Evolutionary conservation across 2,888 invertebrate genomes (phyloP).

Genomic region (Netelia melanura): DNA sequence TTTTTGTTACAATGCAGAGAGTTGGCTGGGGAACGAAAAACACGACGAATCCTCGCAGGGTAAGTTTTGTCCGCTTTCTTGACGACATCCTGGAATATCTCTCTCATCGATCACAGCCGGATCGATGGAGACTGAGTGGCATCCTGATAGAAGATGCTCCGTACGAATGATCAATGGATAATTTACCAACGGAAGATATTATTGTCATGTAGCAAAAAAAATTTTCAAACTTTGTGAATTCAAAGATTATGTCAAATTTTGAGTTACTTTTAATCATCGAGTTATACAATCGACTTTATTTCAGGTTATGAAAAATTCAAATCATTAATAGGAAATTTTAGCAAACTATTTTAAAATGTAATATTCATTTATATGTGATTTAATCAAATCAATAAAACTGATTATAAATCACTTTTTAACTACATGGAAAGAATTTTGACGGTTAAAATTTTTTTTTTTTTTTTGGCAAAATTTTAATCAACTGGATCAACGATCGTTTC

Average conservation of each 20-base stretch:
- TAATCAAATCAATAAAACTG: too few relatives aligned
- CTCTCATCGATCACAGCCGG: not conserved
- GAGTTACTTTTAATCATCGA: too few relatives aligned
- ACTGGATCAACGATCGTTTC: not conserved
- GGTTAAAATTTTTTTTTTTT: too few relatives aligned
- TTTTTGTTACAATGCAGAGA: not conserved
- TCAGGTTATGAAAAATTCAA: not conserved
- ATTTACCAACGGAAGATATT: not conserved
- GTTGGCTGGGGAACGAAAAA: not conserved
- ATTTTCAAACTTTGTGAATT: not conserved
- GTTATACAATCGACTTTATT: not conserved
- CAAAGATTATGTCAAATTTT: not conserved
- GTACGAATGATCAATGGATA: conserved; percentile 5
- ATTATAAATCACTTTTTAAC: too few relatives aligned
- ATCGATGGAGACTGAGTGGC: not conserved
- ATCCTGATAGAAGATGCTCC: not conserved
- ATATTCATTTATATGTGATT: too few relatives aligned
- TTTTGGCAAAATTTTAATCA: too few relatives aligned
- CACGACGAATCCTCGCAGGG: not conserved
- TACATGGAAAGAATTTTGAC: too few relatives aligned
- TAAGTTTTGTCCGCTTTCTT: not conserved
- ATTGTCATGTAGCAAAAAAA: not conserved
- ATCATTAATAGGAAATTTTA: not conserved
- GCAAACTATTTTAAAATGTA: too few relatives aligned
- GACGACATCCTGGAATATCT: not conserved